Evolutionary conservation across 2,113 vertebrate species (phyloP).

Genomic region (Gymnogyps californianus): DNA sequence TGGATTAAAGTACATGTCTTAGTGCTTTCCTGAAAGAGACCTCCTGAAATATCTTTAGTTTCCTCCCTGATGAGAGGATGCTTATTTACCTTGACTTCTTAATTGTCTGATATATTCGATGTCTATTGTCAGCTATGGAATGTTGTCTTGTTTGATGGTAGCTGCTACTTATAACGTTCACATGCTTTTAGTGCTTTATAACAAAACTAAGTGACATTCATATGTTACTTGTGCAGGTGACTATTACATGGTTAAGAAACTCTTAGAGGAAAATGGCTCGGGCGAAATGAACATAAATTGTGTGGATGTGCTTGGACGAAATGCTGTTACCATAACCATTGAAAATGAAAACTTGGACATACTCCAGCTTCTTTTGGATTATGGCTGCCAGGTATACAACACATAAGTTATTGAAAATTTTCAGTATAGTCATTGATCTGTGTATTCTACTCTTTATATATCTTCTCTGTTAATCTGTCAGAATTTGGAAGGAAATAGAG

Average conservation of each 20-base stretch:
- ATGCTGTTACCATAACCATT: slow-evolving; percentile 94
- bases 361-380: slow-evolving; percentile 91
- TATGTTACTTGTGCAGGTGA: slow-evolving; percentile 82
- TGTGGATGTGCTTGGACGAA: slow-evolving; percentile 93
- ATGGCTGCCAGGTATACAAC: slow-evolving; percentile 91
- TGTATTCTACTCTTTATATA: not conserved
- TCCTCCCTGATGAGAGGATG: not conserved
- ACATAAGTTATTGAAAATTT: not conserved
- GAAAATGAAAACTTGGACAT: slow-evolving; percentile 98
- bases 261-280: slow-evolving; percentile 90
- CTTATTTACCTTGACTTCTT: not conserved
- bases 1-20: not conserved
- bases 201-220: slow-evolving; percentile 12
- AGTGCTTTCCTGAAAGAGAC: not conserved
- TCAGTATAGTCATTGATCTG: not conserved
- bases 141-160: not conserved
- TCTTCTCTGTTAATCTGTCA: not conserved
- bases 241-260: slow-evolving; percentile 99
- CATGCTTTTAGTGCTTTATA: not conserved
- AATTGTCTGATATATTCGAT: accelerated
- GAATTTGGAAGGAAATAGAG: not conserved
- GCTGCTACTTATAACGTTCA: not conserved
- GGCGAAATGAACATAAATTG: slow-evolving; percentile 97
- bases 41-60: not conserved
- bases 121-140: not conserved